These are phyloP conservation scores for Zootoca vivipara DNA, from an alignment of 2,113 vertebrate genomes.

Conservation along the genomic window DNA sequence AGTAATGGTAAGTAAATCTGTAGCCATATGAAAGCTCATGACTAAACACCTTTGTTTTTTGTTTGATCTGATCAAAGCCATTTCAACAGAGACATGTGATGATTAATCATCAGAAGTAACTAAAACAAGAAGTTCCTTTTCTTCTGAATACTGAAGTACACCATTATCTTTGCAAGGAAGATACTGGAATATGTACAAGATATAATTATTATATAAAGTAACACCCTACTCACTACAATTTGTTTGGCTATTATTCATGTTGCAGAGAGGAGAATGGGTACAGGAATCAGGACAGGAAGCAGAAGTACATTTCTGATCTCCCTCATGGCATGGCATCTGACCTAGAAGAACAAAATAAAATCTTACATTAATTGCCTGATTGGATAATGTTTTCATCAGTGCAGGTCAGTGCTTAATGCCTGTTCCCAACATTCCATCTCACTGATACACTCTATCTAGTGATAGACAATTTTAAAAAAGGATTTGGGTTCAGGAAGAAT, in stretches of 20 bases:
- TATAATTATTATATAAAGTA: neutral
- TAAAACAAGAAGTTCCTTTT: constrained; percentile 19
- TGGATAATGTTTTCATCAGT: neutral
- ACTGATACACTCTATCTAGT: neutral
- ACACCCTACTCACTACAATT: constrained; percentile 87
- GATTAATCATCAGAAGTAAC: constrained; percentile 19
- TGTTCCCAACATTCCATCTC: neutral
- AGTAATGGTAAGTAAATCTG: constrained; percentile 13
- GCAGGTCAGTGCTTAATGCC: neutral
- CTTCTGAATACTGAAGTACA: constrained; percentile 19
- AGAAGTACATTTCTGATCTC: constrained; percentile 79
- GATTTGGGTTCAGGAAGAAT: neutral
- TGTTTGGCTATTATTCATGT: constrained; percentile 66
- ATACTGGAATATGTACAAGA: neutral
- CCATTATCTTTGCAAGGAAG: neutral
- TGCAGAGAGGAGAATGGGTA: constrained; percentile 73
- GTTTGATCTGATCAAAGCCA: constrained; percentile 51
- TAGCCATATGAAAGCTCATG: constrained; percentile 21
- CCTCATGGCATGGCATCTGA: constrained; percentile 79
- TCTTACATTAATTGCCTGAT: constrained; percentile 12
- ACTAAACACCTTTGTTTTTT: constrained; percentile 41
- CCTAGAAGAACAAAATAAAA: constrained; percentile 69
- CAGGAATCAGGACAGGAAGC: constrained; percentile 80
- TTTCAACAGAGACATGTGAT: constrained; percentile 43
- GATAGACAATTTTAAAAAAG: too few species aligned